These are phyloP conservation scores for Petrolisthes cinctipes DNA, from an alignment of 2,888 invertebrate species.

Conservation along the genomic window DNA sequence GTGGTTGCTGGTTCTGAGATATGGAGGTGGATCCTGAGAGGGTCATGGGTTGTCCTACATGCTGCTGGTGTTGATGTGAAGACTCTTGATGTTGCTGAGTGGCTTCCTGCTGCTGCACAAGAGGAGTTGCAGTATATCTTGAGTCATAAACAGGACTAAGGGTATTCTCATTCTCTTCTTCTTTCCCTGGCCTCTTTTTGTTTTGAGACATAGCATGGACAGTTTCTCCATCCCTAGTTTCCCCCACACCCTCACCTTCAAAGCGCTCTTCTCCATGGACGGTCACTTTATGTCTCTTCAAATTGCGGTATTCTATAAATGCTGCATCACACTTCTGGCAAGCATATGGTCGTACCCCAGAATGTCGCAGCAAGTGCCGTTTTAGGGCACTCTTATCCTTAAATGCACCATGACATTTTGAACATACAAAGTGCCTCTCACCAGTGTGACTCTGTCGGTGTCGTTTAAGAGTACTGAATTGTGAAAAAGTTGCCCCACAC, in stretches of 20 bases:
- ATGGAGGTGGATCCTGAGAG: slow-evolving; percentile 30
- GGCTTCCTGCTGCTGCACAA: slow-evolving; percentile 31
- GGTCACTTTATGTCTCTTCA: slow-evolving; percentile 62
- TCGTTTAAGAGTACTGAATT: slow-evolving; percentile 49
- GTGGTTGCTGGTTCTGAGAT: slow-evolving; percentile 12
- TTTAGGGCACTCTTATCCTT: slow-evolving; percentile 59
- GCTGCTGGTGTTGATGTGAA: slow-evolving; percentile 14
- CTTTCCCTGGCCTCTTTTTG: slow-evolving; percentile 36
- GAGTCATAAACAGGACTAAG: slow-evolving; percentile 49
- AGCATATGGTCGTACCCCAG: slow-evolving; percentile 46
- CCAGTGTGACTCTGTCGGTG: slow-evolving; percentile 50
- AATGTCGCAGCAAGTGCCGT: slow-evolving; percentile 59
- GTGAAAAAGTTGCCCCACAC: slow-evolving; percentile 51
- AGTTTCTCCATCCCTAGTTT: slow-evolving; percentile 14
- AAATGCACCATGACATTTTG: slow-evolving; percentile 52
- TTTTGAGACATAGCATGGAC: slow-evolving; percentile 28
- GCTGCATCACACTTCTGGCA: slow-evolving; percentile 58
- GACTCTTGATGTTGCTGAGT: slow-evolving; percentile 13
- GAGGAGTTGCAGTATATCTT: slow-evolving; percentile 13
- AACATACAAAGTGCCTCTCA: slow-evolving; percentile 51
- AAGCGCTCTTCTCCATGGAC: slow-evolving; percentile 62
- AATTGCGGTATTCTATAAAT: slow-evolving; percentile 57
- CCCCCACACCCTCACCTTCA: slow-evolving; percentile 25
- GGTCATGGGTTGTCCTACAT: slow-evolving; percentile 17
- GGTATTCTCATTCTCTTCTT: slow-evolving; percentile 40